Conservation (phyloP, 64 coral and sea anemone genomes). For the Montipora capricornis region DNA sequence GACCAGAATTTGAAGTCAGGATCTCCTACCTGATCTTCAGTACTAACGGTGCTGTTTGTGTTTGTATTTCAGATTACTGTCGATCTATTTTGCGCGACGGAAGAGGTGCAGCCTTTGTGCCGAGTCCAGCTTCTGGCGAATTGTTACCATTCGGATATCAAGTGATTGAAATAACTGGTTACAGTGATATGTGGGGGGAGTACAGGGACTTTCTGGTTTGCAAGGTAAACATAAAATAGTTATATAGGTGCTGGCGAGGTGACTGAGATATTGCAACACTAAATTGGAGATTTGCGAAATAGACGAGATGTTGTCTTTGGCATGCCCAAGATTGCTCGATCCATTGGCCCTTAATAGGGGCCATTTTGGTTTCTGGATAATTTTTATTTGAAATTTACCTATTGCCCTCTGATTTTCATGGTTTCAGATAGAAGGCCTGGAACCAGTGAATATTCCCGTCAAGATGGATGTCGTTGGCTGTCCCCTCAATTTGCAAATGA, state of each 20-base stretch:
- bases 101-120: slow-evolving; percentile 88
- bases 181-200: slow-evolving; percentile 97
- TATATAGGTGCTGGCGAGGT: too few relatives aligned
- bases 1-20: too few relatives aligned
- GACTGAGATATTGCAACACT: too few relatives aligned
- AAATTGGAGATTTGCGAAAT: too few relatives aligned
- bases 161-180: slow-evolving; percentile 85
- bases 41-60: neutral
- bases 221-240: slow-evolving; percentile 44
- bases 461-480: slow-evolving; percentile 90
- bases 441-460: slow-evolving; percentile 82
- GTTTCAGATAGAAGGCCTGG: slow-evolving; percentile 89
- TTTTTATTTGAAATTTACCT: too few relatives aligned
- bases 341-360: too few relatives aligned
- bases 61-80: slow-evolving; percentile 71
- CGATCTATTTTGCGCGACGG: slow-evolving; percentile 79
- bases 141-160: slow-evolving; percentile 92
- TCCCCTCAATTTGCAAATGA: slow-evolving; percentile 99
- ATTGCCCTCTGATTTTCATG: too few relatives aligned
- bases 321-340: too few relatives aligned
- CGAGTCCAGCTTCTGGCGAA: slow-evolving; percentile 86
- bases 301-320: too few relatives aligned
- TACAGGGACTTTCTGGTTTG: slow-evolving; percentile 89
- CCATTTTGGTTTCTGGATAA: too few relatives aligned
- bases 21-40: too few relatives aligned